Percentiles rank a stretch among this genome's conserved stretches.
phyloP scores from a whole-genome alignment of 2,797 vertebrate species.

The Schizothorax lantsangensis region DNA sequence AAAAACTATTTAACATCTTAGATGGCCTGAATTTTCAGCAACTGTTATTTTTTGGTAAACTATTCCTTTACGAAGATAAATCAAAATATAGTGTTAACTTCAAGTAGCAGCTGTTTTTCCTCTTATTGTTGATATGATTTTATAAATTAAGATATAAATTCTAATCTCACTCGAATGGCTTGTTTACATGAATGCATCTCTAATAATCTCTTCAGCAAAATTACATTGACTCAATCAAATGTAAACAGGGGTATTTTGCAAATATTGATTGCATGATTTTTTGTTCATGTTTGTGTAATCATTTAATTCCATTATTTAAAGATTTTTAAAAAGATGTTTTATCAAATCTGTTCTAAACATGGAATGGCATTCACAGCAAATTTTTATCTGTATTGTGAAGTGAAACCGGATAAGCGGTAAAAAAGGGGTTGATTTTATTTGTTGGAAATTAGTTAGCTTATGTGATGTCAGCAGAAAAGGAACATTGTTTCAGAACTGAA shows the following conservation, averaged over 20 bases:
- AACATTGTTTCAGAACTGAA: background rate
- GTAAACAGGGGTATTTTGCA: background rate
- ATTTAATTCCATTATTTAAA: background rate
- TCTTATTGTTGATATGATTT: background rate
- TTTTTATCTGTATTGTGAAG: background rate
- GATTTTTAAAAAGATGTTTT: no score
- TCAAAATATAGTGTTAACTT: background rate
- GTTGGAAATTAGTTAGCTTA: background rate
- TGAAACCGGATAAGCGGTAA: background rate
- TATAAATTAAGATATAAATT: background rate
- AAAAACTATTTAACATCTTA: background rate
- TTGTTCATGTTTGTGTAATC: background rate
- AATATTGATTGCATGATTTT: background rate
- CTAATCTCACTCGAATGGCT: background rate
- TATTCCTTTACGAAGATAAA: background rate
- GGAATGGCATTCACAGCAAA: background rate
- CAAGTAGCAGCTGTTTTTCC: background rate
- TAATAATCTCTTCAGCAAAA: background rate
- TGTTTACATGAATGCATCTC: background rate
- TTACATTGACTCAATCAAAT: background rate
- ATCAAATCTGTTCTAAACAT: background rate
- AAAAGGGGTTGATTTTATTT: background rate
- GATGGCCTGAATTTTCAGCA: background rate
- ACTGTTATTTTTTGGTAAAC: background rate
- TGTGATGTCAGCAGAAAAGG: background rate